Evolutionary conservation across 2,888 invertebrate genomes (phyloP).

Genomic region (Leptopilina drosophilae): DNA sequence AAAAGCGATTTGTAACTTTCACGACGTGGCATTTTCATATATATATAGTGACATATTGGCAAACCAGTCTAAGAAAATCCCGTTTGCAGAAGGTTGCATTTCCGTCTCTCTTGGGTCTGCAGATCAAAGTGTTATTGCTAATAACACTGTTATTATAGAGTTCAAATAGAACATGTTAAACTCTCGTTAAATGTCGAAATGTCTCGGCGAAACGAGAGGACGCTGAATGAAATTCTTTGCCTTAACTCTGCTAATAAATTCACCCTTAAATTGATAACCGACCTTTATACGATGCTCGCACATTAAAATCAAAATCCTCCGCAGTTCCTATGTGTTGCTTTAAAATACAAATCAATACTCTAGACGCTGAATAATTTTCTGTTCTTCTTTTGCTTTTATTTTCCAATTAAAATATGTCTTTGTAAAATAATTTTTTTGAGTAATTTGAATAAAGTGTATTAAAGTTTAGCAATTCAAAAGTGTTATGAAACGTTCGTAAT

Average conservation of each 20-base stretch:
- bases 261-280: conserved; percentile 7
- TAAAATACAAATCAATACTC: conserved; percentile 10
- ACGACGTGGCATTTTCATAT: conserved; percentile 31
- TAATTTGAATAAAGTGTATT: too few species aligned
- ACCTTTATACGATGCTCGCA: background rate
- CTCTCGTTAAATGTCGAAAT: conserved; percentile 21
- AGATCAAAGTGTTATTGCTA: conserved; percentile 32
- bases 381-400: too few species aligned
- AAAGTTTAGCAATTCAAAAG: too few species aligned
- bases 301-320: background rate
- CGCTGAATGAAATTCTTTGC: conserved; percentile 19
- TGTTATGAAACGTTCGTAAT: too few species aligned
- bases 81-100: conserved; percentile 35
- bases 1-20: conserved; percentile 30
- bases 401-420: too few species aligned
- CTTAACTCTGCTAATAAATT: background rate
- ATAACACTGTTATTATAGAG: conserved; percentile 13
- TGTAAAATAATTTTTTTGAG: too few species aligned
- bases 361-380: too few species aligned
- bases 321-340: background rate
- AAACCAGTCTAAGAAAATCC: conserved; percentile 41
- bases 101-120: conserved; percentile 2
- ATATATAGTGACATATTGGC: conserved; percentile 26
- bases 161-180: conserved; percentile 11
- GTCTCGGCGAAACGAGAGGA: background rate